Base-by-base conservation (phyloP, 2,888 invertebrate species). In the Eremobia ochroleuca region DNA sequence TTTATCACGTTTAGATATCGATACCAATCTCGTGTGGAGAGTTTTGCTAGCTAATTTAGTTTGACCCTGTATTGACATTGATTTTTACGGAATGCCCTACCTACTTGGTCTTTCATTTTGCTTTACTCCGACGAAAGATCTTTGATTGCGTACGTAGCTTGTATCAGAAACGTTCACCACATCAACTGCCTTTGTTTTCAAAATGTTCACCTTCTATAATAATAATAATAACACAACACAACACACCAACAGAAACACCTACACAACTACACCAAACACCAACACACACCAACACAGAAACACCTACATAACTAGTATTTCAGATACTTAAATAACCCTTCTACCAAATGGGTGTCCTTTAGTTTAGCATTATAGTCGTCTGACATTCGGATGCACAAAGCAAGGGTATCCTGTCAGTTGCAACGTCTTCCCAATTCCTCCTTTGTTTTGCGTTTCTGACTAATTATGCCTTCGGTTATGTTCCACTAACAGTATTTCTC, bases 391-490 rank as follows among this genome's bases (percentile, higher is more conserved):
- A 77, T 87, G 72, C 85, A 70, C 76, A 76, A 75, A 77, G 78
- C 69, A 78, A 78, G 65, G 66, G 74, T 64, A 59, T 69, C 72
- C 76, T 79, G 85, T 74, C 85, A 79, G 75, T 72, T 73, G 73
- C 74, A 59, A 69, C 43, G 25, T 65, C 59, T 73, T 52, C 68
- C 67, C 25, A 59, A 70, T 72, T 73, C 25, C 74, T 46, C 67
- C 67, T 76, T 87, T 87, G 81, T 81, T 78, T 61, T 55, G 55
- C 9, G 61, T 78, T 80, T 67, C 31, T 55, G 73, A 46, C 55
- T 73, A 77, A 80, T 80, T 72, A 43, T 69, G 34, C 34, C 58
- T 68, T 66, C 71, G 43, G 28, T 52, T 81, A 28, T 40, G 58
- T 40, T 67, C 61, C 31, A 52, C 37, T 61, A 13, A 13, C 15